phyloP scores from a whole-genome alignment of 2,797 vertebrate species.

The Poecilia wingei region DNA sequence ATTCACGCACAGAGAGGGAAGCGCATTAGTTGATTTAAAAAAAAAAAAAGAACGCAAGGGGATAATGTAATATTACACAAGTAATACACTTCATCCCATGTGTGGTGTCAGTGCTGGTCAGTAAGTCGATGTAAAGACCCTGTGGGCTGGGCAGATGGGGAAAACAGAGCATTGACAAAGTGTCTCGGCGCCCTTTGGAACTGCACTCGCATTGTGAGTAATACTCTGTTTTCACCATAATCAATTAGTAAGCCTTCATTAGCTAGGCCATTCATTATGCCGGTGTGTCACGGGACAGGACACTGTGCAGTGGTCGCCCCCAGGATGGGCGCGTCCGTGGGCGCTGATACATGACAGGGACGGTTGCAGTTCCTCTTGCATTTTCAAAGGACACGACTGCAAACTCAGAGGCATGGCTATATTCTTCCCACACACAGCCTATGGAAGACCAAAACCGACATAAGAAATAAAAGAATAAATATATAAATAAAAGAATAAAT shows the following conservation, averaged over 20 bases:
- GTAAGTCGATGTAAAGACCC: slow-evolving; percentile 60
- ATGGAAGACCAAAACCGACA: too few relatives aligned
- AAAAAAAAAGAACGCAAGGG: slow-evolving; percentile 34
- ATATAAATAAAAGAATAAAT: too few relatives aligned
- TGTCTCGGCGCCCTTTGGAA: slow-evolving; percentile 69
- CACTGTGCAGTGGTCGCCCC: slow-evolving; percentile 57
- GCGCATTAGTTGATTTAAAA: slow-evolving; percentile 34
- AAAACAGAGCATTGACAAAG: slow-evolving; percentile 77
- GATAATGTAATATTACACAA: slow-evolving; percentile 59
- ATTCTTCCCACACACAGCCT: slow-evolving; percentile 36
- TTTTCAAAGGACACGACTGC: slow-evolving; percentile 62
- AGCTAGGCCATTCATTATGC: slow-evolving; percentile 77
- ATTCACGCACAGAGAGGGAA: slow-evolving; percentile 35
- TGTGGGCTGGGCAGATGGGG: slow-evolving; percentile 49
- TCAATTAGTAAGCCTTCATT: slow-evolving; percentile 84
- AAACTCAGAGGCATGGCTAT: slow-evolving; percentile 43
- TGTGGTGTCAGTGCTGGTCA: slow-evolving; percentile 38
- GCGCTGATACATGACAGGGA: slow-evolving; percentile 65
- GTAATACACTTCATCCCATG: slow-evolving; percentile 30
- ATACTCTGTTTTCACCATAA: slow-evolving; percentile 83
- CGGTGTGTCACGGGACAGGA: slow-evolving; percentile 65
- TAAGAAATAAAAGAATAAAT: too few relatives aligned
- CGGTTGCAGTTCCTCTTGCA: slow-evolving; percentile 60
- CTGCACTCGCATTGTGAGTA: slow-evolving; percentile 76
- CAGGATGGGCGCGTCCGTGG: slow-evolving; percentile 58